Evolutionary conservation across 2,888 invertebrate genomes (phyloP), one percentile per base, ranked within the genome.

Genomic region (Temnothorax rugatulus): DNA sequence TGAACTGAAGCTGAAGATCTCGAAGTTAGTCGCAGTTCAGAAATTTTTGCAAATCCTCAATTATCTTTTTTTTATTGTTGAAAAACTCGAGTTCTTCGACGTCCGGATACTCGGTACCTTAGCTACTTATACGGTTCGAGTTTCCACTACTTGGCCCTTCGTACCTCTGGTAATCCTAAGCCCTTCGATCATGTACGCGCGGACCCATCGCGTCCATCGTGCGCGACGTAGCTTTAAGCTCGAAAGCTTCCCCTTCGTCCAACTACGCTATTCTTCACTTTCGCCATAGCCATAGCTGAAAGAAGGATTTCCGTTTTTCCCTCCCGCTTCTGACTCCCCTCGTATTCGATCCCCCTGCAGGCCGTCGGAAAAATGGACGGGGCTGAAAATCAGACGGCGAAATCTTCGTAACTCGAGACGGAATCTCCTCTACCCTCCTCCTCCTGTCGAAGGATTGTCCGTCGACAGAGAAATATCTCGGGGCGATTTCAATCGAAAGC

Each of bases 281-380:
- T 47, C 61, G 57, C 63, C 73, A 52, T 57, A 74, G 69, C 47
- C 21, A 29, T 29, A n/a, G 66, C 83, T 83, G 87, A 83, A 82
- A 83, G 86, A 84, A 87, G 88, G 88, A 89, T 90, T 89, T 88
- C 85, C 86, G 84, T 25, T 57, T 73, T 68, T n/a, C 73, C 47
- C 69, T 61, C 7, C 21, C 11, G 9, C 61, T 13, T 44, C 38
- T 50, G 21, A 41, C 63, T 71, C 66, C 9, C 68, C 74, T 57
- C 75, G 2, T 13, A 21, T 41, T 41, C 52, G 50, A 47, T 61
- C 41, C 41, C 34, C 44, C 50, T 4, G 38, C 63, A 63, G 50
- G 63, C 81, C 50, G 84, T 66, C 57, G 69, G 79, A 84, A 84
- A 71, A 84, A 74, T 54, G 59, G 63, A 69, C 59, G 63, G 68